These are phyloP conservation scores for Limonius californicus DNA, from an alignment of 1,140 invertebrate species.

Conservation along the genomic window DNA sequence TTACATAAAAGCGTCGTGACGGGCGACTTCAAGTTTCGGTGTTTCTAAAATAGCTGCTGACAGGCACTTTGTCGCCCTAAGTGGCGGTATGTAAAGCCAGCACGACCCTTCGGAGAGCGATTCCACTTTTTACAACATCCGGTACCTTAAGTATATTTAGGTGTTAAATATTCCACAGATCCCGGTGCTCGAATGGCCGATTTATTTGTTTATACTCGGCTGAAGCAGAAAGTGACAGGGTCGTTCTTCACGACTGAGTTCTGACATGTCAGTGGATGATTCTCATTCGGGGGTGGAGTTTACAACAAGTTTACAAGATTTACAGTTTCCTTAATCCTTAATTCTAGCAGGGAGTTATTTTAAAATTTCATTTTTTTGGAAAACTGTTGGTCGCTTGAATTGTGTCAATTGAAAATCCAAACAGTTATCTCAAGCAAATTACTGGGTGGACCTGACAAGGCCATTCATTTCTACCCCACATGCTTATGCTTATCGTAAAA, in stretches of 20 bases:
- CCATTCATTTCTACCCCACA: too few species aligned
- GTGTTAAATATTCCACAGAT: constrained; percentile 22
- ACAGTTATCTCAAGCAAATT: too few species aligned
- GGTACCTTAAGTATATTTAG: constrained; percentile 27
- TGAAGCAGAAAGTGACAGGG: background rate
- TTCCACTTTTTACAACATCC: constrained; percentile 25
- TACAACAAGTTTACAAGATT: too few species aligned
- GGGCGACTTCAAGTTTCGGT: background rate
- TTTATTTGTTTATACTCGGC: background rate
- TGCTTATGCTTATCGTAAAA: too few species aligned
- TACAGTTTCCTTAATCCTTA: too few species aligned
- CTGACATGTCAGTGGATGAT: too few species aligned
- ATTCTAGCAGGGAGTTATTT: too few species aligned
- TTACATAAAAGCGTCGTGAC: background rate
- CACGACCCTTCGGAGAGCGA: constrained; percentile 16
- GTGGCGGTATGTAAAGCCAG: constrained; percentile 16
- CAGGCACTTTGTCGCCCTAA: constrained; percentile 24
- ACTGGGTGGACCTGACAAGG: too few species aligned
- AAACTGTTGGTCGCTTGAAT: too few species aligned
- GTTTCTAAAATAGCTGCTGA: constrained; percentile 23
- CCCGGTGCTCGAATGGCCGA: background rate
- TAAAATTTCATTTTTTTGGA: too few species aligned
- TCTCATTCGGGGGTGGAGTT: too few species aligned
- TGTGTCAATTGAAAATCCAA: too few species aligned
- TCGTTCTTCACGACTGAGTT: constrained; percentile 1